Evolutionary conservation across 2,888 invertebrate genomes (phyloP).

Genomic region (Limnephilus marmoratus): DNA sequence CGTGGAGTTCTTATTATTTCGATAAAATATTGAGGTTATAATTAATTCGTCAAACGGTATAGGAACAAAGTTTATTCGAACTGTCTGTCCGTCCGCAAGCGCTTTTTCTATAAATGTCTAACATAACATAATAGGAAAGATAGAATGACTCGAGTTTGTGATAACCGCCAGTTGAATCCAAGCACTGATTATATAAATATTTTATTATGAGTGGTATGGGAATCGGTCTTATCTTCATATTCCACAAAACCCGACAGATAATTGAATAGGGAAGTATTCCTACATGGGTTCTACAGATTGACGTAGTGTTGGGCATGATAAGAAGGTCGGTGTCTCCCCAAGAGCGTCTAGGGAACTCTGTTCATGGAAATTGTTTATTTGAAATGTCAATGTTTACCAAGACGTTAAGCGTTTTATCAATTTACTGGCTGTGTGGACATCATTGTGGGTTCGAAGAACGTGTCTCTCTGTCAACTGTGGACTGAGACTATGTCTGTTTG

Average conservation of each 20-base stretch:
- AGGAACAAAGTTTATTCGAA: too few relatives aligned
- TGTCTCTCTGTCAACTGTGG: slow-evolving; percentile 9
- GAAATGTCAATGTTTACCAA: slow-evolving; percentile 20
- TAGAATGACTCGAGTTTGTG: background rate
- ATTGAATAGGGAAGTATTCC: background rate
- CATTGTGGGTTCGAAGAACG: slow-evolving; percentile 12
- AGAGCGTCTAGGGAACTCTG: background rate
- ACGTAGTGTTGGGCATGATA: background rate
- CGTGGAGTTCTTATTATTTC: too few relatives aligned
- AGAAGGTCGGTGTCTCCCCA: background rate
- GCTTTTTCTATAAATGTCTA: too few relatives aligned
- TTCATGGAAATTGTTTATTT: slow-evolving; percentile 2
- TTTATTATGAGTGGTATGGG: background rate
- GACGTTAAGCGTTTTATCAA: slow-evolving; percentile 32
- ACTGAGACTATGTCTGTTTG: background rate
- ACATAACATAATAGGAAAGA: background rate
- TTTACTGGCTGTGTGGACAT: slow-evolving; percentile 24
- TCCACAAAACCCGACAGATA: background rate
- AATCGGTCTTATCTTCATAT: background rate
- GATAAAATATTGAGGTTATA: too few relatives aligned
- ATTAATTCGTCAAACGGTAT: too few relatives aligned
- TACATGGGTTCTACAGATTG: background rate
- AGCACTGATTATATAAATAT: background rate
- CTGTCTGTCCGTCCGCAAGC: too few relatives aligned
- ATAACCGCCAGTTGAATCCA: background rate